Evolutionary conservation across 2,888 invertebrate genomes (phyloP).

Genomic region (Coenonympha arcania): DNA sequence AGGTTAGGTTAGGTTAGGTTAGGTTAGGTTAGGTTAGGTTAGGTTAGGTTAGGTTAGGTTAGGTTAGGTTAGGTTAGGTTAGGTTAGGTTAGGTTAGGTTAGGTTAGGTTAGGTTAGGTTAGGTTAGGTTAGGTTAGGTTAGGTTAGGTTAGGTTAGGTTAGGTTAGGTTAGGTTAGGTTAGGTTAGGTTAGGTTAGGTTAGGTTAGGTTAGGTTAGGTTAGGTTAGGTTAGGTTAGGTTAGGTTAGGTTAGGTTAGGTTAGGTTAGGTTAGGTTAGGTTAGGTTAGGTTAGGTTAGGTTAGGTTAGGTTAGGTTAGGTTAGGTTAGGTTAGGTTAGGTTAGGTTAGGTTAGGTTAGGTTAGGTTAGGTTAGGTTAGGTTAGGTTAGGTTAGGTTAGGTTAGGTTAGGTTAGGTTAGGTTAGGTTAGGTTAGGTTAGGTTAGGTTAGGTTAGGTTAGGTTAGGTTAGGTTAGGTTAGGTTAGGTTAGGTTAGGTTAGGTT

Average conservation of each 20-base stretch:
- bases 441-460: slow-evolving; percentile 15
- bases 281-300: slow-evolving; percentile 22
- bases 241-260: slow-evolving; percentile 20
- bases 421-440: slow-evolving; percentile 9
- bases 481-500: slow-evolving; percentile 21
- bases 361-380: slow-evolving; percentile 21
- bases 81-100: too few relatives aligned
- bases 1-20: slow-evolving; percentile 20
- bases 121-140: slow-evolving; percentile 13
- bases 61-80: too few relatives aligned
- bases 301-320: slow-evolving; percentile 23
- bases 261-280: slow-evolving; percentile 21
- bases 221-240: slow-evolving; percentile 21
- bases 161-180: slow-evolving; percentile 21
- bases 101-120: too few relatives aligned
- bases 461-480: slow-evolving; percentile 20
- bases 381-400: slow-evolving; percentile 16
- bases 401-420: background rate
- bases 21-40: slow-evolving; percentile 21
- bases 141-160: slow-evolving; percentile 18
- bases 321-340: slow-evolving; percentile 23
- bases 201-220: slow-evolving; percentile 18
- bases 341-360: slow-evolving; percentile 23
- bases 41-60: too few relatives aligned
- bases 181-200: slow-evolving; percentile 18